A percentile compares a stretch with the other conserved stretches of the same genome.
Evolutionary conservation across 2,113 vertebrate genomes (phyloP).

Genomic region (Parus major): DNA sequence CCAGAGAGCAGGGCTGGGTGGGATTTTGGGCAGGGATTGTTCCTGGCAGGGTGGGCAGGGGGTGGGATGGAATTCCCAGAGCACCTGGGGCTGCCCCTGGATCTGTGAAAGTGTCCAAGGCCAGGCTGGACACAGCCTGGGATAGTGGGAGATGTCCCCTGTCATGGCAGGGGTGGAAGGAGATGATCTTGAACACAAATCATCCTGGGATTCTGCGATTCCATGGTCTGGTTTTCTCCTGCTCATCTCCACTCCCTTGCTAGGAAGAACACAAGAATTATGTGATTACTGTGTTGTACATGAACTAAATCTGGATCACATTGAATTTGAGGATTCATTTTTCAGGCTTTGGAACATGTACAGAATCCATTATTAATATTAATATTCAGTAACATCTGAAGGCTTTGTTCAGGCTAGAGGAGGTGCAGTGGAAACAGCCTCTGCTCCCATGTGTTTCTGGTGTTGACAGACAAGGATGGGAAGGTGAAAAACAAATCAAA

Average conservation of each 20-base stretch:
- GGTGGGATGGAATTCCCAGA: not conserved
- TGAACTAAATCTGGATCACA: not conserved
- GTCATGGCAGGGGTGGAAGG: not conserved
- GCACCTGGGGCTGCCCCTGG: not conserved
- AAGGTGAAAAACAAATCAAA: not conserved
- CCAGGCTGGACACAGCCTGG: not conserved
- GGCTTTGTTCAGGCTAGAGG: not conserved
- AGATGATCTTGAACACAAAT: not conserved
- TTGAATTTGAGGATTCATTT: not conserved
- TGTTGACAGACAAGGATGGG: not conserved
- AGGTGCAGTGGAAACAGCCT: not conserved
- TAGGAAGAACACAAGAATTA: not conserved
- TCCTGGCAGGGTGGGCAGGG: accelerated
- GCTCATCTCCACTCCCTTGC: not conserved
- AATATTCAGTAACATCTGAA: not conserved
- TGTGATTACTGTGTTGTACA: not conserved
- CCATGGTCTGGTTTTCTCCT: not conserved
- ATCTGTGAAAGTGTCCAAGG: not conserved
- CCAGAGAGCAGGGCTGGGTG: too few species aligned
- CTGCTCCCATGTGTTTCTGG: accelerated
- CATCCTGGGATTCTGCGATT: not conserved
- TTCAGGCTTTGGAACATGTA: slow-evolving; percentile 1
- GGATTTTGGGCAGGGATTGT: not conserved
- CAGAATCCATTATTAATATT: not conserved
- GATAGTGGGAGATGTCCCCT: not conserved